Evolutionary conservation across 2,113 vertebrate species (phyloP).

Genomic region (Chaetodon auriga): DNA sequence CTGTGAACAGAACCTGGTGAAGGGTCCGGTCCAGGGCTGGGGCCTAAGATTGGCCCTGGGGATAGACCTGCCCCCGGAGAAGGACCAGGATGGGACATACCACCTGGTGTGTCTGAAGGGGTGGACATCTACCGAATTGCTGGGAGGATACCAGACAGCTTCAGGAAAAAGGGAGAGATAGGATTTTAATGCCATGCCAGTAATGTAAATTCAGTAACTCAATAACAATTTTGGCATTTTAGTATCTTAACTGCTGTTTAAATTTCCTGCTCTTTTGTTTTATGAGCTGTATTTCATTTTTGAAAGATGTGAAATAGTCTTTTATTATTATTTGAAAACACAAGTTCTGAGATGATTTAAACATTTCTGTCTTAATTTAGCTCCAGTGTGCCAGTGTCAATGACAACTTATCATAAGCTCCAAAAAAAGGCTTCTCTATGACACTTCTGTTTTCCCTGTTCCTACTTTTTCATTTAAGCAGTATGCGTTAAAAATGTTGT

Average conservation of each 20-base stretch:
- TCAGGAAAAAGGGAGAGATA: background rate
- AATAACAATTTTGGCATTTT: background rate
- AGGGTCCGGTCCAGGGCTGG: constrained; percentile 95
- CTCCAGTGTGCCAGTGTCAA: background rate
- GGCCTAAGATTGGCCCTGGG: constrained; percentile 96
- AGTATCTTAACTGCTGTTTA: too few species aligned
- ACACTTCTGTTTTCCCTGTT: background rate
- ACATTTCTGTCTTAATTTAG: background rate
- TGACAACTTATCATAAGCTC: background rate
- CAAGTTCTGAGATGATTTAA: background rate
- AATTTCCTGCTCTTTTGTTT: background rate
- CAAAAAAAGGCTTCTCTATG: background rate
- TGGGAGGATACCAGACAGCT: constrained; percentile 50
- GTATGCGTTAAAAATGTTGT: background rate
- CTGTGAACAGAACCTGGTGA: constrained; percentile 98
- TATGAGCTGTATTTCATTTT: background rate
- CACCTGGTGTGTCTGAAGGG: constrained; percentile 89
- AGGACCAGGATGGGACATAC: constrained; percentile 97
- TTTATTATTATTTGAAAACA: background rate
- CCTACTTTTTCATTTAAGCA: background rate
- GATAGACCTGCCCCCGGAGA: constrained; percentile 95
- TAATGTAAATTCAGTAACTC: background rate
- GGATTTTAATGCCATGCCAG: background rate
- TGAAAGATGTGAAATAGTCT: background rate
- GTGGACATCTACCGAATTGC: constrained; percentile 90